Base-by-base conservation (phyloP, 1,140 invertebrate genomes). In the Acromyrmex charruanus region DNA sequence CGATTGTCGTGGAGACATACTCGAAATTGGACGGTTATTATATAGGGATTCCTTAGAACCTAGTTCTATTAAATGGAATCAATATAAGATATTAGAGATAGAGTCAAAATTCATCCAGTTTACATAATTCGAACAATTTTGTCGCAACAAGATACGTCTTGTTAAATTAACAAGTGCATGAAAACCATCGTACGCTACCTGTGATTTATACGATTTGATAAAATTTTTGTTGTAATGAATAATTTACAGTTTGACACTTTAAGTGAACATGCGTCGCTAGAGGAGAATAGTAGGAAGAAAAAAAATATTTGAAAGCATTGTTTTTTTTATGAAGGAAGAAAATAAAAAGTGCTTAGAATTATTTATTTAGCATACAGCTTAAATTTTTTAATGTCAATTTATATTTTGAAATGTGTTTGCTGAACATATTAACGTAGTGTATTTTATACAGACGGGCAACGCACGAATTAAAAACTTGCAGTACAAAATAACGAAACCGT, bases 1-100 rank as follows among this genome's bases (percentile, higher is more conserved):
- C 69, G 80, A 84, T 74, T 84, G 80, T 51, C 55, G 21, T 16
- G n/a, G 7, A 53, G 25, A 25, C n/a, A 35, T 75, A 31, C 6
- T 49, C 14, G 69, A 35, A 61, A 84, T 63, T 49, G 6, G 16
- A 49, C 10, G 25, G 7, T 63, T 35, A 58, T 58, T 58, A 35
- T 31, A n/a, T 16, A 21, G 39, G 6, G 18, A 58, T 31, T 72
- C 16, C 21, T 58, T 28, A 5, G 28, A 51, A n/a, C 10, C 31
- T 10, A 4, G n/a, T 3, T 12, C 12, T 25, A 7, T 31, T 16
- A 16, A 77, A 61, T 10, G 10, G 4, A 25, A 39, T 39, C 31
- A 14, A 25, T 7, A 3, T 14, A 16, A n/a, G 3, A 14, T 10
- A 21, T n/a, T n/a, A 14, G 31, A 31, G 49, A 16, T 0, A 31